A percentile compares a stretch with the other conserved stretches of the same genome.
phyloP scores from a whole-genome alignment of 2,888 invertebrate species.

The Drosophila lutescens region DNA sequence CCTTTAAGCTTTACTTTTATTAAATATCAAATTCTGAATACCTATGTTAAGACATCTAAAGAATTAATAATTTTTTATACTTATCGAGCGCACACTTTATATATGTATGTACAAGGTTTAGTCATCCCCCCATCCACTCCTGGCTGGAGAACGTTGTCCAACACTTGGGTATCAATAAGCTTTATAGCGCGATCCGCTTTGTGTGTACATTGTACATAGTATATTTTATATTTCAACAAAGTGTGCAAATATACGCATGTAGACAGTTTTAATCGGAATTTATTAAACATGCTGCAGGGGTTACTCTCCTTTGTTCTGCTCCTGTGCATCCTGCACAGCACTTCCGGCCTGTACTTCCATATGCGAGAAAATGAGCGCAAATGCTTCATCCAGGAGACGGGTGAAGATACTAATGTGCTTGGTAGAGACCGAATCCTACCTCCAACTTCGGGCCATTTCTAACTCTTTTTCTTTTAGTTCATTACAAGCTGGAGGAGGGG shows the following conservation, averaged over 20 bases:
- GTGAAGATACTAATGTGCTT: conserved; percentile 98
- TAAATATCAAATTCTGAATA: no score
- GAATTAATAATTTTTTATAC: background rate
- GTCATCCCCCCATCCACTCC: background rate
- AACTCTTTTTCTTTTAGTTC: conserved; percentile 87
- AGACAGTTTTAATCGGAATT: no score
- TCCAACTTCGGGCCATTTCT: background rate
- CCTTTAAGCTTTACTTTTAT: no score
- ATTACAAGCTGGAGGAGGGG: conserved; percentile 98
- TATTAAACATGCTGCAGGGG: background rate
- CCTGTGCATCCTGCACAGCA: conserved; percentile 83
- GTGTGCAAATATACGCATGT: background rate
- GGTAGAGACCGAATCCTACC: conserved; percentile 86
- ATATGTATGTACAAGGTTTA: background rate
- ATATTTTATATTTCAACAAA: background rate
- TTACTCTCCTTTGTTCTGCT: conserved; percentile 80
- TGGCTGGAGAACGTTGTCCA: background rate
- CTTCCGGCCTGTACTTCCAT: conserved; percentile 94
- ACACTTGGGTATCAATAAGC: conserved; percentile 5
- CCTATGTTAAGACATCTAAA: no score
- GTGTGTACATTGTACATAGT: background rate
- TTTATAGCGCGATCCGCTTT: background rate
- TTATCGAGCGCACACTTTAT: background rate
- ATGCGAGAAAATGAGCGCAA: conserved; percentile 99
- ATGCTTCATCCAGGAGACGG: conserved; percentile 99